These are phyloP conservation scores for Cydia strobilella DNA, from an alignment of 1,140 invertebrate species.

Conservation along the genomic window DNA sequence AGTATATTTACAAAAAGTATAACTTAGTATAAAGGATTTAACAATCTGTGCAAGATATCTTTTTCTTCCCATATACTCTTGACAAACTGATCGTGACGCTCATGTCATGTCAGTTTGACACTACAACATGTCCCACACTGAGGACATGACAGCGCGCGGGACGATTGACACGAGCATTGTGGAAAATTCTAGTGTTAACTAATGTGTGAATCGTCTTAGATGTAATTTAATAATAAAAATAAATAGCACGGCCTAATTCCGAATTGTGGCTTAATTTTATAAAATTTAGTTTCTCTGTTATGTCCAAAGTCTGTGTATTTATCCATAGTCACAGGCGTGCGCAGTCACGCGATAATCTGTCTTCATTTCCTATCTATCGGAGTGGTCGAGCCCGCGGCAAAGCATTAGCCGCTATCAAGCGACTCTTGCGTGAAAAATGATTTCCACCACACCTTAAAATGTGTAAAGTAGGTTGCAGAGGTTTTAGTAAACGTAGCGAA, in stretches of 20 bases:
- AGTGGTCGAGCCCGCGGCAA: conserved; percentile 58
- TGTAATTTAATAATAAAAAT: not conserved
- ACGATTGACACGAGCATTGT: no score
- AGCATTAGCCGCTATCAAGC: conserved; percentile 73
- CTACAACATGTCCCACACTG: no score
- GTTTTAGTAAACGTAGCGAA: not conserved
- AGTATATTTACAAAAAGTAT: no score
- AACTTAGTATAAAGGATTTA: no score
- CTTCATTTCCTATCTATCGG: conserved; percentile 79
- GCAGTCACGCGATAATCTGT: conserved; percentile 76
- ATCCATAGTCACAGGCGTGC: conserved; percentile 49
- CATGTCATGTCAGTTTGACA: no score
- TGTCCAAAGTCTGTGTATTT: conserved; percentile 43
- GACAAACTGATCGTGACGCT: no score
- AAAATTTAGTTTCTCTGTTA: not conserved
- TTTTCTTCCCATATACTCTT: no score
- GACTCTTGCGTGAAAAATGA: conserved; percentile 74
- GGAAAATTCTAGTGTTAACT: no score
- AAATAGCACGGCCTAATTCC: not conserved
- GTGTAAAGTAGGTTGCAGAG: conserved; percentile 22
- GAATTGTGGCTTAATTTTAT: not conserved
- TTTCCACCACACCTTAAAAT: conserved; percentile 67
- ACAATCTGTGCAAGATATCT: no score
- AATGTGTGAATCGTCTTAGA: no score
- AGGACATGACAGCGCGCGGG: no score